phyloP scores from a whole-genome alignment of 92 coral and sea anemone species.

The Virgularia gustaviana region DNA sequence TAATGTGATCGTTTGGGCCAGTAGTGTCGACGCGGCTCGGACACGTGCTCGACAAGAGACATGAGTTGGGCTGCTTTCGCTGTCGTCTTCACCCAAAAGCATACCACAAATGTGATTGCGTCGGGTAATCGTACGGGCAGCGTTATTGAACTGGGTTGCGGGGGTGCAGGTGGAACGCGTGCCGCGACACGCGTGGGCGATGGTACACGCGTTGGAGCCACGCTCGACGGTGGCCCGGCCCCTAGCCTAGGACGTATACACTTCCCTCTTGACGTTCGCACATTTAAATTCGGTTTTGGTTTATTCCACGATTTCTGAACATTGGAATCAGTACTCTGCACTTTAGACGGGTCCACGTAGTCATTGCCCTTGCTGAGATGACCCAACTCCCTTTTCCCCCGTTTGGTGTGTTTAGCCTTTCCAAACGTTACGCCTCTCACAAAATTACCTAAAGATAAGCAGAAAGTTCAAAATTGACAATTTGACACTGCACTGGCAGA shows the following conservation, averaged over 20 bases:
- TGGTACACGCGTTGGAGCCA: slow-evolving; percentile 4
- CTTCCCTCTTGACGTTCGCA: neutral
- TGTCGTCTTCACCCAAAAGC: slow-evolving; percentile 32
- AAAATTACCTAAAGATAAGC: neutral
- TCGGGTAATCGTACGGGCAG: neutral
- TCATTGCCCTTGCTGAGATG: too few species aligned
- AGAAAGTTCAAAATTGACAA: neutral
- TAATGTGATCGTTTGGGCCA: neutral
- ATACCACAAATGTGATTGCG: slow-evolving; percentile 14
- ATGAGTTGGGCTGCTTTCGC: slow-evolving; percentile 11
- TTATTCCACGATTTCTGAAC: too few species aligned
- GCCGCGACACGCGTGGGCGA: too few species aligned
- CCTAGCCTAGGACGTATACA: neutral
- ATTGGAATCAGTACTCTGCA: too few species aligned
- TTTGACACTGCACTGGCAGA: neutral
- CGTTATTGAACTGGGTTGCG: slow-evolving; percentile 3
- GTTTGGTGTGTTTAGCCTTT: neutral
- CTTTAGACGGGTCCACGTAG: too few species aligned
- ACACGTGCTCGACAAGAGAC: slow-evolving; percentile 1
- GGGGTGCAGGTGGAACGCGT: neutral
- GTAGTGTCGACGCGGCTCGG: neutral
- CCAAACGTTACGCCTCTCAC: slow-evolving; percentile 19
- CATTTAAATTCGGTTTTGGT: too few species aligned
- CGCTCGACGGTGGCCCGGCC: neutral
- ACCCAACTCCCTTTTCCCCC: slow-evolving; percentile 8